Evolutionary conservation across 2,797 vertebrate genomes (phyloP), one percentile per base, ranked within the genome.

Genomic region (Neomorphus geoffroyi): DNA sequence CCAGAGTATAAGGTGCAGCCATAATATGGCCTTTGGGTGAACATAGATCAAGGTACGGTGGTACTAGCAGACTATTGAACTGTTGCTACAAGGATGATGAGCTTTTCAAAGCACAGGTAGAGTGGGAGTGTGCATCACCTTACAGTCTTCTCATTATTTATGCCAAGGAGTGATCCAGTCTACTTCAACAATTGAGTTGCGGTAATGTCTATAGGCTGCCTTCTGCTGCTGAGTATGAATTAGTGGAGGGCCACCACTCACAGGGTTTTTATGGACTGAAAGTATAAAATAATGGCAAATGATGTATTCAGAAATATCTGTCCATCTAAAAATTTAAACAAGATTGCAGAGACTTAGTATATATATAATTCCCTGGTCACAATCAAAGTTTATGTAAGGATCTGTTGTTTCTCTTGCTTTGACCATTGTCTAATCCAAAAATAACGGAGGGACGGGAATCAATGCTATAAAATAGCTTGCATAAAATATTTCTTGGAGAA

Each of bases 101-200:
- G 32, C 54, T 85, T 18, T 23, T 32, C 27, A 27, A 58, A 48
- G 43, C 13, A 3, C 41, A 35, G 39, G 19, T 1, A 4, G 18
- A 0, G 46, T 37, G 51, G 37, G 18, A 64, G 12, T 1, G 2
- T 0, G 3, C 26, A 15, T 18, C 2, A 0, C 43, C 8, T 41
- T 1, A 0, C 10, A 3, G 0, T 4, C 77, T 4, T 4, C 11
- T 28, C 13, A 1, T 48, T 35, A 4, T 27, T 80, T 48, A 15
- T 45, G 51, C 18, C 35, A 2, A 70, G 33, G 39, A 12, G 11
- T 3, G 32, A 10, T 24, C 71, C 80, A 80, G 27, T 45, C 73
- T 33, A 4, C 23, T 65, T 37, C 53, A 39, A 18, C 26, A 57
- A 2, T 7, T 3, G 16, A n/a, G 62, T 54, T 28, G 24, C 16